Base-by-base conservation (phyloP, 2,888 invertebrate genomes). In the Orthosia cruda region DNA sequence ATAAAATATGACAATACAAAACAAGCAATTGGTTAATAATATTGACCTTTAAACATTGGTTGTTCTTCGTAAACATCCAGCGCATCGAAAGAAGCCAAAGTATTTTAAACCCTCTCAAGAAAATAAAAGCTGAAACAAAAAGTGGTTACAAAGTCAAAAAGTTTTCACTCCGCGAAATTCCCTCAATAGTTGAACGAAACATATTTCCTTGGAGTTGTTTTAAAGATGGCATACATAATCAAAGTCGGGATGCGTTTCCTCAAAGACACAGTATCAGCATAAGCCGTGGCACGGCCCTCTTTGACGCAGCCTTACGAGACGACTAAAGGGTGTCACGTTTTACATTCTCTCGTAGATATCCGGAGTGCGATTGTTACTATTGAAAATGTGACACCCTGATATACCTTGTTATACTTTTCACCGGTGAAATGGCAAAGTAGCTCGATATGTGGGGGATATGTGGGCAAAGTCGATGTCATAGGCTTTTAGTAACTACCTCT, bases 191-290 rank as follows among this genome's bases (percentile, higher is more conserved):
- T 85, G 84, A 88, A 84, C 87, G 84, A 89, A 90, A 92, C 88
- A 90, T 91, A 91, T 90, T 90, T 87, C 75, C 79, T 85, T 72
- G 71, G 80, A 89, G 88, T 88, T 88, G 88, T 89, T 89, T 91
- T 90, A 90, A 91, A 92, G 88, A 90, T 88, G 83, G 91, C 89
- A 91, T 92, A 88, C 91, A 91, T 91, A 91, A 91, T 91, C 88
- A 90, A 90, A 91, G 87, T 71, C 85, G 85, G 88, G 88, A 88
- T 91, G 89, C 92, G 89, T 93, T 92, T 90, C 90, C 89, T 92
- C 93, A 93, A 93, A 94, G 93, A 92, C 89, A 91, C 77, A 71
- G 89, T 90, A 93, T 93, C 92, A 92, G 89, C 92, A 93, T 93
- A 93, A 92, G 91, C 91, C 86, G 88, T 79, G 90, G 90, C 91